Conservation (phyloP, 1,140 invertebrate species). For the Ladona fulva region DNA sequence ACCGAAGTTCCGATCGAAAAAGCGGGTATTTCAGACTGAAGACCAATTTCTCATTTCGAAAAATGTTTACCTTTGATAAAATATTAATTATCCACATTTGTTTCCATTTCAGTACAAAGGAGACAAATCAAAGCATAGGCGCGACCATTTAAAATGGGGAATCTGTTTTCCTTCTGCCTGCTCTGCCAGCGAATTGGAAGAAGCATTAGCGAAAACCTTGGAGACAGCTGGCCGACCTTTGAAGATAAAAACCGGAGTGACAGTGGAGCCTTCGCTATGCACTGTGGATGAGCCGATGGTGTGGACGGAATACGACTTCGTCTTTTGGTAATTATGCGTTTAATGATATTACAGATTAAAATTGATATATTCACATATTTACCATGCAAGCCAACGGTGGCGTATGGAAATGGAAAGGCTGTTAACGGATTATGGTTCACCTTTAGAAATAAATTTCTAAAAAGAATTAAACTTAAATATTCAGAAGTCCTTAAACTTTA, state of each 20-base stretch:
- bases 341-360: no score
- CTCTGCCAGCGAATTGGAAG: neutral
- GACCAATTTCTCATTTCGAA: no score
- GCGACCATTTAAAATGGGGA: constrained; percentile 42
- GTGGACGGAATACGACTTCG: neutral
- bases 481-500: no score
- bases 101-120: constrained; percentile 28
- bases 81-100: neutral
- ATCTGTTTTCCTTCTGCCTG: constrained; percentile 45
- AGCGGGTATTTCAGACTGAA: no score
- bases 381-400: no score
- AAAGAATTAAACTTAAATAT: no score
- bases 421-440: no score
- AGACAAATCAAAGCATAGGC: constrained; percentile 32
- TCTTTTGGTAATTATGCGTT: neutral
- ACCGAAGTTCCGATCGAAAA: no score
- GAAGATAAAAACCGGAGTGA: neutral
- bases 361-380: no score
- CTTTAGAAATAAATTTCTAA: no score
- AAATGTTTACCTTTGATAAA: no score
- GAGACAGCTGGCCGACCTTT: neutral
- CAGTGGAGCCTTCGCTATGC: neutral
- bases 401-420: no score
- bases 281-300: neutral
- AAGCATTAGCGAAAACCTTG: neutral